Evolutionary conservation across 2,113 vertebrate species (phyloP), one percentile per base, ranked within the genome.

Genomic region (Sylvia atricapilla): DNA sequence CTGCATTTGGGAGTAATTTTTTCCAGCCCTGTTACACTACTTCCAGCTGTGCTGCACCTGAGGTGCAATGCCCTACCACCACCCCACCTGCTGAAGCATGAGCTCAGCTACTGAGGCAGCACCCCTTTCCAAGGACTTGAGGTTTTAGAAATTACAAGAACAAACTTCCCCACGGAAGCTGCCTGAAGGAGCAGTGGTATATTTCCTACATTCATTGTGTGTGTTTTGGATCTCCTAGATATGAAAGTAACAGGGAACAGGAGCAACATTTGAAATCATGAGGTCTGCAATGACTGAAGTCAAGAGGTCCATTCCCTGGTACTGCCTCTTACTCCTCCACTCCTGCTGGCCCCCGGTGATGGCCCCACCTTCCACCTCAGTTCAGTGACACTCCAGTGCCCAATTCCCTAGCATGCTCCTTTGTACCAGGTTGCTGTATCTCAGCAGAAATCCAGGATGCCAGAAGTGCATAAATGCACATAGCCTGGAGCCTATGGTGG

Each of bases 311-410:
- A 0, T 41, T 85, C 23, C 55, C 52, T 30, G 18, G 43, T 53
- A 55, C 9, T 55, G 46, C 27, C 18, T 52, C 59, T 55, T n/a
- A 43, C 39, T 56, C 15, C 55, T 70, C 31, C 5, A 2, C 15
- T 89, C n/a, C 55, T 4, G 55, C 22, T 73, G 59, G 18, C 10
- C 39, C 13, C 22, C 0, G 0, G 31, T 11, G 33, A 64, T 64
- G 52, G 31, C 43, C n/a, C 43, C 74, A 13, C 31, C 13, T 80
- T 66, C 16, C 66, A 39, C 23, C 13, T 67, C 8, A 4, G 27
- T 59, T 53, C 4, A 5, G 41, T 7, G 5, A 35, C 8, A 27
- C 27, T 39, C 46, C 52, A n/a, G 37, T 3, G 23, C 47, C 64
- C 22, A 11, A 4, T 15, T 82, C 56, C 30, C 68, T 49, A 56